phyloP scores from a whole-genome alignment of 2,797 vertebrate species.

The Melopsittacus undulatus region DNA sequence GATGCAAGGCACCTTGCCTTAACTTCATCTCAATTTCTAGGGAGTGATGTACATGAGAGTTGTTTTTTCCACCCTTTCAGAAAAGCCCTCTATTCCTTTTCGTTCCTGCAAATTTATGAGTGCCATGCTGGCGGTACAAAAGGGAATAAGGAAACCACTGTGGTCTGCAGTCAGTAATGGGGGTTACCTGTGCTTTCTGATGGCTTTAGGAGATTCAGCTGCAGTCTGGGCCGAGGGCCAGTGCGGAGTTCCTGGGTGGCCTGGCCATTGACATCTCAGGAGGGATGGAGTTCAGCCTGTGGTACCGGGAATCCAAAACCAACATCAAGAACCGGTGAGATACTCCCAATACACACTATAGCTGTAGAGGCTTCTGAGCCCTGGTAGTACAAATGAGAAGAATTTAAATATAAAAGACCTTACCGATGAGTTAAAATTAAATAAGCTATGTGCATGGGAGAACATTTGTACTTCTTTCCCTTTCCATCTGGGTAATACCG shows the following conservation, averaged over 20 bases:
- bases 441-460: neutral
- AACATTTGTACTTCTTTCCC: neutral
- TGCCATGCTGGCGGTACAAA: neutral
- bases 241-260: conserved; percentile 87
- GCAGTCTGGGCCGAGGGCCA: conserved; percentile 90
- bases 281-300: conserved; percentile 97
- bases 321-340: conserved; percentile 92
- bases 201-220: conserved; percentile 87
- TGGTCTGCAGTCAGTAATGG: neutral
- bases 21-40: neutral
- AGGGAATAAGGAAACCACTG: neutral
- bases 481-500: neutral
- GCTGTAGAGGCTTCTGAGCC: neutral
- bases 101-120: neutral
- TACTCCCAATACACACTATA: fast-evolving
- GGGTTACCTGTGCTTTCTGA: conserved; percentile 1
- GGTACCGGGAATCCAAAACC: conserved; percentile 98
- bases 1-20: neutral
- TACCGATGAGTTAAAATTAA: neutral
- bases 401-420: neutral
- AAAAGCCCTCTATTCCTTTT: neutral
- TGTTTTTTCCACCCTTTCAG: neutral
- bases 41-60: neutral
- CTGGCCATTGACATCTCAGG: conserved; percentile 96
- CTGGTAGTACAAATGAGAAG: neutral